Evolutionary conservation across 2,113 vertebrate species (phyloP), one percentile per base, ranked within the genome.

Genomic region (Andinoacara biseriatus): DNA sequence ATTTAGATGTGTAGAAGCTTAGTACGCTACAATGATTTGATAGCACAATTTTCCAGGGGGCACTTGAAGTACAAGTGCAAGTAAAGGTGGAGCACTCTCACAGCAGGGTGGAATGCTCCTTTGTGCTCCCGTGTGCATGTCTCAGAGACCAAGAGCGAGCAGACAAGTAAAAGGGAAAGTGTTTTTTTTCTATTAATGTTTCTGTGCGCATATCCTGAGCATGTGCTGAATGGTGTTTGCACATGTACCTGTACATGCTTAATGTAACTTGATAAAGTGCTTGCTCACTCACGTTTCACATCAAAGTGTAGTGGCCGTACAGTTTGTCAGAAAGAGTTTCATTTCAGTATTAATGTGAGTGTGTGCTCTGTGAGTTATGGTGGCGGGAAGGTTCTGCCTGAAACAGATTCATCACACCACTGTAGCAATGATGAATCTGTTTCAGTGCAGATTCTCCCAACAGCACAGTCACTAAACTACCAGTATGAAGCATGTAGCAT

Each of bases 371-470:
- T 88, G 87, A 89, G 83, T 87, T 88, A 63, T 52, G 58, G 69
- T 26, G n/a, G 74, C 5, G 52, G 74, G 62, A 61, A 78, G 79
- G 61, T 35, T 88, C 86, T 88, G 77, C 85, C 81, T 80, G 90
- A 90, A 81, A 86, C 82, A 81, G 84, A 88, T 87, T 87, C 84
- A 60, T 89, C 89, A 43, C 35, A 80, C 83, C 86, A 46, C 79
- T 60, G 78, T 33, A 22, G 78, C 67, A 72, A 83, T 85, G 90
- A 91, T 90, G 84, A 81, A 91, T 90, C 82, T 81, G 80, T 86
- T 87, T 89, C 78, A 87, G 87, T 83, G 82, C 76, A 86, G 84
- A 87, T 86, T 89, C 87, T 85, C 83, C 86, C 90, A 82, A 76
- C 84, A 89, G 92, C 87, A 76, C 81, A 83, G 60, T 81, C 79